A percentile compares a stretch with the other conserved stretches of the same genome.
phyloP scores from a whole-genome alignment of 2,888 invertebrate genomes.

The Tortrix viridana region DNA sequence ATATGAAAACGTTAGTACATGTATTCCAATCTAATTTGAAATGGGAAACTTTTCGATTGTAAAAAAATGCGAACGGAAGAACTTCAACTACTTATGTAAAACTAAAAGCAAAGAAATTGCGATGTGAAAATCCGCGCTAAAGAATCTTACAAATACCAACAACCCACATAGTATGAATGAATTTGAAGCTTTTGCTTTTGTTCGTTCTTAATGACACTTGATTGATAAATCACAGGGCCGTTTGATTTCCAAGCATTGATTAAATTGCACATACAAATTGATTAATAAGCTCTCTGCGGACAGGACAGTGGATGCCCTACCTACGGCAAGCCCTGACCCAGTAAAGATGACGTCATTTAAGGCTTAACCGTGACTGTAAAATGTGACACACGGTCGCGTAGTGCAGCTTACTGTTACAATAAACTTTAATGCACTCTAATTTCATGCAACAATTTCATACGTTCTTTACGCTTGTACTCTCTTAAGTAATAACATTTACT shows the following conservation, averaged over 20 bases:
- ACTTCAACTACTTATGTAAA: too few relatives aligned
- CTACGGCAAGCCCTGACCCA: slow-evolving; percentile 67
- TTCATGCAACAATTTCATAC: too few relatives aligned
- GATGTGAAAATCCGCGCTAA: too few relatives aligned
- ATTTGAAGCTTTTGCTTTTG: not conserved
- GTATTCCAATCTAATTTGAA: too few relatives aligned
- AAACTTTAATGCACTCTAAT: too few relatives aligned
- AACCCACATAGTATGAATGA: not conserved
- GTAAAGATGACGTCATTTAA: slow-evolving; percentile 64
- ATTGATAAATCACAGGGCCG: not conserved
- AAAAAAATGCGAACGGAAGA: too few relatives aligned
- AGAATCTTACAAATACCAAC: too few relatives aligned
- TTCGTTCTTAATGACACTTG: slow-evolving; percentile 1
- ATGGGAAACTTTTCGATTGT: too few relatives aligned
- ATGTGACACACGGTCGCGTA: slow-evolving; percentile 42
- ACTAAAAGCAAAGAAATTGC: too few relatives aligned
- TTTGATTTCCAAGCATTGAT: slow-evolving; percentile 6
- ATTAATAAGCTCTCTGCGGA: slow-evolving; percentile 15
- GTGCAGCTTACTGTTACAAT: not conserved
- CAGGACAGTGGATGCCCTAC: slow-evolving; percentile 41
- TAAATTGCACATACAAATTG: slow-evolving; percentile 7
- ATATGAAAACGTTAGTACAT: too few relatives aligned
- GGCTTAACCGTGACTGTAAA: slow-evolving; percentile 33
- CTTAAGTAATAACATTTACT: too few relatives aligned
- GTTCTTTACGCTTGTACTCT: too few relatives aligned